These are phyloP conservation scores for Lamellibrachia luymesi DNA, from an alignment of 1,140 invertebrate species.

Conservation along the genomic window DNA sequence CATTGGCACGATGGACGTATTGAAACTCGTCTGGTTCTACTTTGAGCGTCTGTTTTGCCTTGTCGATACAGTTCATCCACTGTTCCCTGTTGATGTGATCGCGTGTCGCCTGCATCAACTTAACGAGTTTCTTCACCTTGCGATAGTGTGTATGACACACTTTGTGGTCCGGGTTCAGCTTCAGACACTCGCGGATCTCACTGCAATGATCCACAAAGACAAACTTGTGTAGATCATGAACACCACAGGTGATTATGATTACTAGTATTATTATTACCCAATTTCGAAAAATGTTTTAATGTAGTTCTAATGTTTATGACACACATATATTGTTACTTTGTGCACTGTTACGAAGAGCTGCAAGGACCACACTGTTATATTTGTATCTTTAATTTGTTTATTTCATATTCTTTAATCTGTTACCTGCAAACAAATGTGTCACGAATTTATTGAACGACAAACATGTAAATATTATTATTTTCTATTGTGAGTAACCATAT, in stretches of 20 bases:
- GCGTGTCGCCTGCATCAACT: constrained; percentile 75
- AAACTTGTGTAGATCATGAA: neutral
- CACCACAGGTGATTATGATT: neutral
- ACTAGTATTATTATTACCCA: neutral
- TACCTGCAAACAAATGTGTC: too few relatives aligned
- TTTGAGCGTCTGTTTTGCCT: constrained; percentile 68
- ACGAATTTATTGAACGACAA: too few relatives aligned
- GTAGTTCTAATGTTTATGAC: too few relatives aligned
- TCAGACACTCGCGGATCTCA: constrained; percentile 94
- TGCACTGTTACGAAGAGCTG: too few relatives aligned
- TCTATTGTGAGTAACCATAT: too few relatives aligned
- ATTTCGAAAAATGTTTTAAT: too few relatives aligned
- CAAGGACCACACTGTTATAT: too few relatives aligned
- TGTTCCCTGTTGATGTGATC: constrained; percentile 68
- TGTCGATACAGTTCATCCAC: constrained; percentile 73
- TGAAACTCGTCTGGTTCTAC: constrained; percentile 61
- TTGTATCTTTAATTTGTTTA: too few relatives aligned
- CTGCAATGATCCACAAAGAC: constrained; percentile 52
- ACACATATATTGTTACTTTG: too few relatives aligned
- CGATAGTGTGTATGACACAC: constrained; percentile 96
- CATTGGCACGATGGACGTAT: constrained; percentile 44
- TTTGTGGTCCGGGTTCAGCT: constrained; percentile 96
- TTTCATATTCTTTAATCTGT: too few relatives aligned
- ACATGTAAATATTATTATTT: too few relatives aligned
- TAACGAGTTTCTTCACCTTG: constrained; percentile 93